Evolutionary conservation across 2,113 vertebrate species (phyloP).

Genomic region (Festucalex cinctus): DNA sequence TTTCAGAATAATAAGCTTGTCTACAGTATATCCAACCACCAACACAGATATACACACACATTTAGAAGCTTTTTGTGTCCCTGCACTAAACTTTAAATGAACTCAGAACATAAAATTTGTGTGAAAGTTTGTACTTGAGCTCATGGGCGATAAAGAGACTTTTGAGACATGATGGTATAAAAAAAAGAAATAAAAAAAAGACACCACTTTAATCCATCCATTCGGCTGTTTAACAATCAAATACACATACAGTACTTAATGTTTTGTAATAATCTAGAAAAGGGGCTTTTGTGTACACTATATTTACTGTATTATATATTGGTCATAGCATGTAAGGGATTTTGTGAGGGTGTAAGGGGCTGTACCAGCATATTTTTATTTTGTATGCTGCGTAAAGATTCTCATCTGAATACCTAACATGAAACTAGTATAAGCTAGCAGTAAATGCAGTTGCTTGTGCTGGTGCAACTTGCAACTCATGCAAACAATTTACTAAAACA

Average conservation of each 20-base stretch:
- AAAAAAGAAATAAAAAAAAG: conserved; percentile 7
- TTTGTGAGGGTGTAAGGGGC: no score
- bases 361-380: neutral
- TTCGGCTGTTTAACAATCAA: conserved; percentile 8
- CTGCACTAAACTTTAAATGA: conserved; percentile 46
- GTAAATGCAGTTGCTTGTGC: no score
- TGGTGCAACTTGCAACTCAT: no score
- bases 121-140: conserved; percentile 23
- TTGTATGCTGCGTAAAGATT: neutral
- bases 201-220: conserved; percentile 12
- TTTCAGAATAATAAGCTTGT: neutral
- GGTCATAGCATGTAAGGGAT: neutral
- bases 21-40: neutral
- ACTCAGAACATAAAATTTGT: conserved; percentile 41
- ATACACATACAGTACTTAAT: no score
- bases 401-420: neutral
- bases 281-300: neutral
- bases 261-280: neutral
- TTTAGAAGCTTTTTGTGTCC: conserved; percentile 20
- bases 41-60: neutral
- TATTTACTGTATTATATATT: neutral
- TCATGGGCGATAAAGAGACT: conserved; percentile 33
- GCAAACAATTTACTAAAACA: no score
- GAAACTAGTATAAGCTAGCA: no score
- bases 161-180: conserved; percentile 28